phyloP scores from a whole-genome alignment of 2,888 invertebrate species.

The Nudaria mundana region DNA sequence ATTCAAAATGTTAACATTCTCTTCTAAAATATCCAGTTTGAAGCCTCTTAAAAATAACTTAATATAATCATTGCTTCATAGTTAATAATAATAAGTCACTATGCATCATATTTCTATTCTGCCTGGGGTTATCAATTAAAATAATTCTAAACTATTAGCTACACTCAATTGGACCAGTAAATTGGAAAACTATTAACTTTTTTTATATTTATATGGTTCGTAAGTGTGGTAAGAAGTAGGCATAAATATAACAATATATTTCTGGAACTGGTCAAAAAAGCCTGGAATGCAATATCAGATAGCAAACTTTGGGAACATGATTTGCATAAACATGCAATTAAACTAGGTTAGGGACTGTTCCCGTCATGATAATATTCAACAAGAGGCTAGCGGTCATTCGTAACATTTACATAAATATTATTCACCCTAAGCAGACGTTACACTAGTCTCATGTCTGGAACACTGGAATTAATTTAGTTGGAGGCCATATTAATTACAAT shows the following conservation, averaged over 20 bases:
- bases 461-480: too few relatives aligned
- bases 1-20: too few relatives aligned
- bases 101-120: slow-evolving; percentile 1
- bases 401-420: slow-evolving; percentile 30
- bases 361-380: slow-evolving; percentile 46
- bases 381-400: slow-evolving; percentile 35
- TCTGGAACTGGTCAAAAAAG: slow-evolving; percentile 21
- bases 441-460: too few relatives aligned
- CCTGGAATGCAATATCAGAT: slow-evolving; percentile 40
- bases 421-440: slow-evolving; percentile 10
- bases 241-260: slow-evolving; percentile 10
- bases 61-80: too few relatives aligned
- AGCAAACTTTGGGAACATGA: slow-evolving; percentile 34
- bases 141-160: slow-evolving; percentile 10
- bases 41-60: too few relatives aligned
- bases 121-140: slow-evolving; percentile 8
- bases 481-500: too few relatives aligned
- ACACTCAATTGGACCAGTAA: not conserved
- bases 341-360: slow-evolving; percentile 43
- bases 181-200: not conserved
- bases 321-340: slow-evolving; percentile 65
- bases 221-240: too few relatives aligned
- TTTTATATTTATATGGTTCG: too few relatives aligned
- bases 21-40: too few relatives aligned
- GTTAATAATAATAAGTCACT: not conserved